Evolutionary conservation across 2,113 vertebrate genomes (phyloP).

Genomic region (Cynocephalus volans): DNA sequence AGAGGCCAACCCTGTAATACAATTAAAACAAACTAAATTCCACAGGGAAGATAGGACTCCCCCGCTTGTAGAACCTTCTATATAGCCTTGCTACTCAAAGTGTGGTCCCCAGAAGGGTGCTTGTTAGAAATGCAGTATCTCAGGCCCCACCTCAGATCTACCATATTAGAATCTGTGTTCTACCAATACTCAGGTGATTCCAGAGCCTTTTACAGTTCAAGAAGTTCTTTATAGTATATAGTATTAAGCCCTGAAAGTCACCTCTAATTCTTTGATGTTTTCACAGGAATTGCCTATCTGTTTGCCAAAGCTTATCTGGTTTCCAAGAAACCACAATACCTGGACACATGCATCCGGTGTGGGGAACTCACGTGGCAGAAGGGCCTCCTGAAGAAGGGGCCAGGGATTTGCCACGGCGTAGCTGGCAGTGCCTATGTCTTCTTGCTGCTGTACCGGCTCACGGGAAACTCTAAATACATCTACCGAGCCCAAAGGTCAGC

Average conservation of each 20-base stretch:
- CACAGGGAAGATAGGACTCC: not conserved
- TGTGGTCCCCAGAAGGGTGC: not conserved
- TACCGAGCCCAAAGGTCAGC: slow-evolving; percentile 94
- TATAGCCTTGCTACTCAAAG: slow-evolving; percentile 40
- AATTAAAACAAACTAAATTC: slow-evolving; percentile 64
- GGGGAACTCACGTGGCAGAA: slow-evolving; percentile 96
- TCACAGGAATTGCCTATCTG: slow-evolving; percentile 94
- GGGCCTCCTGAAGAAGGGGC: slow-evolving; percentile 95
- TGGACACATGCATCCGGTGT: slow-evolving; percentile 95
- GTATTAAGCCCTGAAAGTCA: slow-evolving; percentile 60
- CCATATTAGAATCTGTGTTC: slow-evolving; percentile 26
- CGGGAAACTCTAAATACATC: slow-evolving; percentile 95
- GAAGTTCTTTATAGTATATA: not conserved
- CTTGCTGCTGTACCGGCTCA: slow-evolving; percentile 94
- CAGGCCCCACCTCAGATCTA: not conserved
- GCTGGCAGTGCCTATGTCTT: slow-evolving; percentile 95
- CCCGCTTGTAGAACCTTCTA: not conserved
- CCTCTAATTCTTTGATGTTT: slow-evolving; percentile 80
- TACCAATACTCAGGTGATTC: not conserved
- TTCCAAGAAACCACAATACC: slow-evolving; percentile 94
- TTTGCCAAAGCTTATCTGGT: slow-evolving; percentile 96
- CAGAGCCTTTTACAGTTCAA: not conserved
- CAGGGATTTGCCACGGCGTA: slow-evolving; percentile 95
- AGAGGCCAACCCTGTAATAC: not conserved
- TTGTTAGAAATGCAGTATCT: slow-evolving; percentile 41